These are phyloP conservation scores for Leptinotarsa defecta DNA, from an alignment of 1,140 invertebrate species.

Conservation along the genomic window DNA sequence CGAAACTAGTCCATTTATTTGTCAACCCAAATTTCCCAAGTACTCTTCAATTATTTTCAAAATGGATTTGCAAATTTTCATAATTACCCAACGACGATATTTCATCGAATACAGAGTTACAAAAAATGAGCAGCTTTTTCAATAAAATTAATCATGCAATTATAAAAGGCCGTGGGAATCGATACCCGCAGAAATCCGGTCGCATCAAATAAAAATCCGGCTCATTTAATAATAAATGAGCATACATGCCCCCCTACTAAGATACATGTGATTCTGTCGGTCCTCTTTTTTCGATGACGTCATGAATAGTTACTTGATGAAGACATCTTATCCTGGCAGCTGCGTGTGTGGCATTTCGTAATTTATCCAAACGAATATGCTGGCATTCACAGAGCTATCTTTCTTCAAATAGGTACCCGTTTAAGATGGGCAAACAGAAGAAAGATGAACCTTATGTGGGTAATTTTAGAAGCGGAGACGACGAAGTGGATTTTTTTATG, in stretches of 20 bases:
- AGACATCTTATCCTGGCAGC: constrained; percentile 53
- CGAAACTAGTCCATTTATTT: too few species aligned
- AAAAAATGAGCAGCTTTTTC: too few species aligned
- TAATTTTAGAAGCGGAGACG: constrained; percentile 2
- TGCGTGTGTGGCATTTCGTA: constrained; percentile 53
- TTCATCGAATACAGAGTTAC: too few species aligned
- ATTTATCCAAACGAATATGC: constrained; percentile 46
- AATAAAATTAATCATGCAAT: background rate
- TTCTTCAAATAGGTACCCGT: constrained; percentile 22
- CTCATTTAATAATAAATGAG: constrained; percentile 9
- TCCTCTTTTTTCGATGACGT: constrained; percentile 42
- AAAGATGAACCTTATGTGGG: constrained; percentile 7
- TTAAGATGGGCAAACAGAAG: constrained; percentile 17
- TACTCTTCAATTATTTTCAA: too few species aligned
- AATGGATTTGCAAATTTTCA: too few species aligned
- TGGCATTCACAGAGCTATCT: constrained; percentile 18
- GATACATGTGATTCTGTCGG: background rate
- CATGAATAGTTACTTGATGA: constrained; percentile 55
- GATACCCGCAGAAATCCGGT: constrained; percentile 1
- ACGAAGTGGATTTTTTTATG: background rate
- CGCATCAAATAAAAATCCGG: background rate
- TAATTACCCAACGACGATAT: too few species aligned
- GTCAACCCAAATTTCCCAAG: too few species aligned
- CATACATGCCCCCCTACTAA: constrained; percentile 21
- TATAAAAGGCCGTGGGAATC: background rate